Base-by-base conservation (phyloP, 2,888 invertebrate species). In the Rhingia campestris region DNA sequence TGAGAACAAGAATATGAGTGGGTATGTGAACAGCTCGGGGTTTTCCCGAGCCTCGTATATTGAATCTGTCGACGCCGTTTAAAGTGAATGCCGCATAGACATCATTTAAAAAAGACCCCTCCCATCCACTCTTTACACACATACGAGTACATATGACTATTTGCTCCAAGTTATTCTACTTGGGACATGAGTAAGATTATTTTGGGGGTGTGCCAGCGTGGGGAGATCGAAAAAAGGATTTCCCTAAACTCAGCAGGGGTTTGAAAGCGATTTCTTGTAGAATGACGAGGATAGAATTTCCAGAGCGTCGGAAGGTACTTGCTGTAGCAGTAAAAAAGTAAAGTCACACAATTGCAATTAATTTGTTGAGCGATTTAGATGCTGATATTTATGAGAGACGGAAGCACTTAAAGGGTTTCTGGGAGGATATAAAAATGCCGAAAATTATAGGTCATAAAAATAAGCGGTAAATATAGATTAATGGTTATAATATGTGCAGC, bases 61-160 rank as follows among this genome's bases (percentile, higher is more conserved):
- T 84, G 84, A 84, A 84, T 84, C 84, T 84, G 84, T 80, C 80
- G 84, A 70, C 80, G 84, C 69, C 84, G 80, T 84, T 80, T 84
- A 80, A 75, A 84, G 80, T 80, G 84, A 80, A 64, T 80, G 84
- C 74, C 84, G 74, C 84, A 84, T 84, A 84, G 84, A 84, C 84
- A 84, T 70, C 80, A 75, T 84, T 84, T 84, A 80, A 66, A 80
- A 74, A 84, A 80, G 75, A 80, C 73, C 69, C 35, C 49, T 14
- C 33, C 10, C 47, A 43, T 35, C 22, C 22, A 22, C 22, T 22
- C 22, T 22, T 22, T 22, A 58, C 51, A 43, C 41, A 45, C 35
- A 51, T 64, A 14, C 37, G 14, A 51, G 12, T 32, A 47, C 4
- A 35, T 47, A 54, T 22, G 82, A 82, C 82, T 73, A 84, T 79